phyloP scores from a whole-genome alignment of 2,888 invertebrate species.

The Rhagophthalmus giganteus region DNA sequence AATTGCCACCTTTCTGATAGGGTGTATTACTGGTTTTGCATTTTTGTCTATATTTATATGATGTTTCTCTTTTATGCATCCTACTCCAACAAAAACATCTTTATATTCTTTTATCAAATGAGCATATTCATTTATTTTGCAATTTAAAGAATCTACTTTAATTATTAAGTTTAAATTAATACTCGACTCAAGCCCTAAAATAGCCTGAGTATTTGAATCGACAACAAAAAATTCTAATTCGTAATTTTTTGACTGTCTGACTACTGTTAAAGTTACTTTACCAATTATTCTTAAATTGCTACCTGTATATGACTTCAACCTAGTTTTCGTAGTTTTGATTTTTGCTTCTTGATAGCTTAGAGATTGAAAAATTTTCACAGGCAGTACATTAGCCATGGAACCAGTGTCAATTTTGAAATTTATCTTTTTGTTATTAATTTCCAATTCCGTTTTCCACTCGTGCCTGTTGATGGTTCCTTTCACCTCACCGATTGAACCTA shows the following conservation, averaged over 20 bases:
- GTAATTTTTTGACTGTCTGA: too few relatives aligned
- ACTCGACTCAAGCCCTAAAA: constrained; percentile 11
- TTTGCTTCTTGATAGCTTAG: background rate
- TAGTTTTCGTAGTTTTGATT: background rate
- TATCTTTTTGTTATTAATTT: constrained; percentile 18
- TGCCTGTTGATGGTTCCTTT: constrained; percentile 4
- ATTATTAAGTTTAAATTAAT: constrained; percentile 12
- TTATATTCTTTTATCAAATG: constrained; percentile 15
- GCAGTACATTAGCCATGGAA: constrained; percentile 26
- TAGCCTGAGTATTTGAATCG: constrained; percentile 4
- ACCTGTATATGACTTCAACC: background rate
- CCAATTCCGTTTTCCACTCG: constrained; percentile 15
- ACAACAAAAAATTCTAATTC: constrained; percentile 27
- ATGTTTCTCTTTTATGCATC: constrained; percentile 32
- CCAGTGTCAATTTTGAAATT: constrained; percentile 22
- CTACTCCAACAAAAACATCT: constrained; percentile 33
- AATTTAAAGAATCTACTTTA: constrained; percentile 6
- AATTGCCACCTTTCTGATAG: constrained; percentile 29
- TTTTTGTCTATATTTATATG: constrained; percentile 33
- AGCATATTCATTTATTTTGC: background rate
- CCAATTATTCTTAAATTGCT: too few relatives aligned
- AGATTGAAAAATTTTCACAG: too few relatives aligned
- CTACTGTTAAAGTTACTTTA: too few relatives aligned
- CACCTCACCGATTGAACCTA: background rate
- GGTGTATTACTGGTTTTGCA: constrained; percentile 17